These are phyloP conservation scores for Oryzias curvinotus DNA, from an alignment of 2,113 vertebrate species.

Conservation along the genomic window DNA sequence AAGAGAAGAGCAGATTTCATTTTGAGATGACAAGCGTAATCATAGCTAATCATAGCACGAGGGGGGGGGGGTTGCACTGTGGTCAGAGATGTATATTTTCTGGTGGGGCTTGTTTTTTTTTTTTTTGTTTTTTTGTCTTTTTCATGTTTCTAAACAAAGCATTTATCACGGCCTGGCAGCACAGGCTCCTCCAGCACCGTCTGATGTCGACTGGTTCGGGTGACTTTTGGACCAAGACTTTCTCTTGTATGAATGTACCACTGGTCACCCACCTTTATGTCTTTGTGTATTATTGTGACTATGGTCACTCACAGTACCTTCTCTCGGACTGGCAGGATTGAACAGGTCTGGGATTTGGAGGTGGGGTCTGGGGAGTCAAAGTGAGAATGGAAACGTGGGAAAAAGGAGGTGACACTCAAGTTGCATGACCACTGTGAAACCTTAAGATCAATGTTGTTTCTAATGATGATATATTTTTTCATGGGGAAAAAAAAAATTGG, in stretches of 20 bases:
- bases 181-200: constrained; percentile 66
- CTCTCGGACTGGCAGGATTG: constrained; percentile 52
- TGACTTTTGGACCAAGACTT: constrained; percentile 71
- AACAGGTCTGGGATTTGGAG: constrained; percentile 10
- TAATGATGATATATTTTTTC: constrained; percentile 78
- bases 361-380: neutral
- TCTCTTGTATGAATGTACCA: constrained; percentile 76
- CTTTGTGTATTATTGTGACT: constrained; percentile 66
- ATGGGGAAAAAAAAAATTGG: constrained; percentile 46
- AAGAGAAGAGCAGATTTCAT: constrained; percentile 14
- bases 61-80: constrained; percentile 20
- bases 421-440: constrained; percentile 79
- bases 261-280: constrained; percentile 71
- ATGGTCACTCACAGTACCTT: constrained; percentile 70
- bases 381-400: constrained; percentile 23
- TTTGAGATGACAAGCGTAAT: constrained; percentile 50
- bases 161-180: constrained; percentile 75
- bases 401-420: constrained; percentile 67
- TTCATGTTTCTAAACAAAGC: constrained; percentile 77
- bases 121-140: constrained; percentile 56
- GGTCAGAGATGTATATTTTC: constrained; percentile 66
- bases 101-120: constrained; percentile 55
- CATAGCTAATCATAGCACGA: constrained; percentile 38
- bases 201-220: constrained; percentile 63
- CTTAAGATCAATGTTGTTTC: constrained; percentile 70